Base-by-base conservation (phyloP, 2,888 invertebrate genomes). In the Erebia ligea region DNA sequence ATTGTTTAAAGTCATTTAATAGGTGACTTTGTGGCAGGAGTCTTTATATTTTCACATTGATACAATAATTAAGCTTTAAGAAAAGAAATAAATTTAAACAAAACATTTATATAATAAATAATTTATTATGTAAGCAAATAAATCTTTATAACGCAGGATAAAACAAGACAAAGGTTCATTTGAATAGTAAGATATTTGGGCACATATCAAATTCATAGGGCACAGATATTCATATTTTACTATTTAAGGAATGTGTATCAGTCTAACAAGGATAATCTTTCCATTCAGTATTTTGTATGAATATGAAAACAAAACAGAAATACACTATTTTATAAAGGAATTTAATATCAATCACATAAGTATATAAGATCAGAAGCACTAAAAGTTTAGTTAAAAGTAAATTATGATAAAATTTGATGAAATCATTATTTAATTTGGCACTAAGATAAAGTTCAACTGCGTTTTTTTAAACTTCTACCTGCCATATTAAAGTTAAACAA, bases 41-140 rank as follows among this genome's bases (percentile, higher is more conserved):
- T 57, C 45, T 25, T 57, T 21, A 9, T 42, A 56, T 34, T 21
- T 48, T 13, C 17, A 59, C n/a, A 59, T n/a, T 21, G 6, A 56
- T 25, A 34, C 25, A 25, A 25, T 21, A 57, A 40, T 19, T 42
- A 48, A 11, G 17, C 45, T 17, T 45, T 21, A 45, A 45, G 61
- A 61, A 74, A 65, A 59, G 59, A 70, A 61, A 72, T 21, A 68
- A 70, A 68, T 21, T 67, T 58, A 57, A 61, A 64, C 40, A 73
- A 70, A 25, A 52, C 17, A 34, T n/a, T 48, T 72, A 70, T 75
- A 69, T 76, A 77, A 73, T 77, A 69, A 76, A 76, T 76, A 76
- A 75, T 76, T 76, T 74, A 75, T 76, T 76, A 65, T 74, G 67
- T 73, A 74, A 73, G 76, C 75, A 76, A 75, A 74, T 76, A 71